phyloP scores from a whole-genome alignment of 2,888 invertebrate genomes.

The Sialis fuliginosa region DNA sequence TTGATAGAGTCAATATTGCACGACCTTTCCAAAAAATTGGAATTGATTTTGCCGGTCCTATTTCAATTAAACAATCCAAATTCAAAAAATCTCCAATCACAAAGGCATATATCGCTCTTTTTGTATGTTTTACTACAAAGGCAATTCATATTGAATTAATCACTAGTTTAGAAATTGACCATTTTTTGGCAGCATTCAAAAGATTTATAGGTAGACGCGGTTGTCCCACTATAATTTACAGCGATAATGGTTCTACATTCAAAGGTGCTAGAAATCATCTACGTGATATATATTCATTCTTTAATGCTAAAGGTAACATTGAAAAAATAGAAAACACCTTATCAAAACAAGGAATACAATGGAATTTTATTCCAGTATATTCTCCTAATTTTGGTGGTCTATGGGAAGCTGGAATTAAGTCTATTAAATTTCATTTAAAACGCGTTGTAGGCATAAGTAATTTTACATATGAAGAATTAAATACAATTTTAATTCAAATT shows the following conservation, averaged over 20 bases:
- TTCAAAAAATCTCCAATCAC: neutral
- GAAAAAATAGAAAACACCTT: slow-evolving; percentile 5
- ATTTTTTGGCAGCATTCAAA: neutral
- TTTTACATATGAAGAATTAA: slow-evolving; percentile 12
- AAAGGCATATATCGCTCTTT: neutral
- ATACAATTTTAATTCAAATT: slow-evolving; percentile 11
- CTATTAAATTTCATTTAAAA: slow-evolving; percentile 13
- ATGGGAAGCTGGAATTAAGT: slow-evolving; percentile 15
- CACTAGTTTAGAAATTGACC: neutral
- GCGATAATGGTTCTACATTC: slow-evolving; percentile 16
- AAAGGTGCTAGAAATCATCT: slow-evolving; percentile 12
- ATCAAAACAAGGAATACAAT: slow-evolving; percentile 9
- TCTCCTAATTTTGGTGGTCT: slow-evolving; percentile 15
- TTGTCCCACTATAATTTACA: slow-evolving; percentile 7
- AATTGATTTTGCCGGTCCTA: slow-evolving; percentile 11
- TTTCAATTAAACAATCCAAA: slow-evolving; percentile 5
- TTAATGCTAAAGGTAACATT: neutral
- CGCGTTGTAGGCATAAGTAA: slow-evolving; percentile 10
- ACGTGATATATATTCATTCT: slow-evolving; percentile 5
- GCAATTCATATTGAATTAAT: neutral
- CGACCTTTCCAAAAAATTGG: slow-evolving; percentile 7
- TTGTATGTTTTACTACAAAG: neutral
- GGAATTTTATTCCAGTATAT: slow-evolving; percentile 14
- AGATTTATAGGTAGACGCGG: neutral
- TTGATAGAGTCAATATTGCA: slow-evolving; percentile 4